Percentiles rank a stretch among this genome's conserved stretches.
These are phyloP conservation scores for Tenthredo distinguenda DNA, from an alignment of 2,888 invertebrate genomes.

Conservation along the genomic window DNA sequence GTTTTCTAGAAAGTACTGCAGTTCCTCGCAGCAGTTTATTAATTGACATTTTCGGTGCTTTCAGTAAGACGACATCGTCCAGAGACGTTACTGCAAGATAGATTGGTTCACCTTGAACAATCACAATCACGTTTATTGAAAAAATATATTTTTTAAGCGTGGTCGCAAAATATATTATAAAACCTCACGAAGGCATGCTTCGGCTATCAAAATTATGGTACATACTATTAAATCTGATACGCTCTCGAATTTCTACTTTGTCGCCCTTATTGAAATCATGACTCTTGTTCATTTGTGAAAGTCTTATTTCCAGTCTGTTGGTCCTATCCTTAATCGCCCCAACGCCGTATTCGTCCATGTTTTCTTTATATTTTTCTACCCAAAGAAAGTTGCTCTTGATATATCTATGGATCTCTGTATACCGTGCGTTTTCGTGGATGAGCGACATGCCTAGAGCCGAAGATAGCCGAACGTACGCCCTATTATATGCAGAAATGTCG, in stretches of 20 bases:
- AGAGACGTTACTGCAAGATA: too few species aligned
- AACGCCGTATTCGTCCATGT: constrained; percentile 9
- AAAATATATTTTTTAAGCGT: too few species aligned
- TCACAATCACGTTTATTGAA: too few species aligned
- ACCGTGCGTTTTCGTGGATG: too few species aligned
- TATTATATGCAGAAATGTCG: too few species aligned
- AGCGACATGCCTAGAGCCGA: too few species aligned
- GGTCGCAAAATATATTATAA: background rate
- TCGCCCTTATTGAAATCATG: background rate
- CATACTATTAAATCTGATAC: background rate
- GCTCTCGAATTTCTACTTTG: background rate
- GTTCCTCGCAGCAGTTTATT: too few species aligned
- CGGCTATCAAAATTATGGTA: background rate
- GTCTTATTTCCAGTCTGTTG: background rate
- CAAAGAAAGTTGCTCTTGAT: background rate
- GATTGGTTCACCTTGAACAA: too few species aligned
- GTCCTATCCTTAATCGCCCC: background rate
- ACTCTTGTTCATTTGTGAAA: background rate
- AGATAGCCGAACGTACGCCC: too few species aligned
- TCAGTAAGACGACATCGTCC: too few species aligned
- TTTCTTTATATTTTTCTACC: background rate
- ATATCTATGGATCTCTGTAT: background rate
- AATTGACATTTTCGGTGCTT: too few species aligned
- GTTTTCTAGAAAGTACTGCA: too few species aligned
- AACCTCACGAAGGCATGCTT: background rate